Percentiles rank a stretch among this genome's conserved stretches.
These are phyloP conservation scores for Rhagonycha fulva DNA, from an alignment of 2,888 invertebrate species.

Conservation along the genomic window DNA sequence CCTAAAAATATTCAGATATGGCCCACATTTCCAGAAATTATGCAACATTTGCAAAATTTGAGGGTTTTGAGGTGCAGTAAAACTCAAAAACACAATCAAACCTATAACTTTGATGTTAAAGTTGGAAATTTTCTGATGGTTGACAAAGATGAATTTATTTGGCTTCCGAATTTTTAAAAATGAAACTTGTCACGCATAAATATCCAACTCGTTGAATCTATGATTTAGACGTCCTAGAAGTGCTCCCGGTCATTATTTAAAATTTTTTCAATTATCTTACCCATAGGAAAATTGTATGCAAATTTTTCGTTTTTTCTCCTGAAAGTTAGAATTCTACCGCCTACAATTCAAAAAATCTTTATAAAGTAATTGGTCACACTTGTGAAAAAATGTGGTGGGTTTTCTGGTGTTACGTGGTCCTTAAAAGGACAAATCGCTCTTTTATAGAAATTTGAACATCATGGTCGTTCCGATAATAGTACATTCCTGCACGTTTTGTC, in stretches of 20 bases:
- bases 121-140: neutral
- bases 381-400: neutral
- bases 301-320: neutral
- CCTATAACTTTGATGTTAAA: neutral
- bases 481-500: slow-evolving; percentile 17
- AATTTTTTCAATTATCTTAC: neutral
- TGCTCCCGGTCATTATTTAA: neutral
- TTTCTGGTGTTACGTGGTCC: slow-evolving; percentile 6
- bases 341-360: neutral
- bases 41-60: no score
- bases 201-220: neutral
- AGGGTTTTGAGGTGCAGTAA: no score
- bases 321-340: neutral
- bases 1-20: no score
- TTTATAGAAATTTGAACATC: slow-evolving; percentile 4
- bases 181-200: neutral
- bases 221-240: neutral
- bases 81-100: no score
- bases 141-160: neutral
- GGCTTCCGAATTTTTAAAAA: neutral
- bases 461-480: slow-evolving; percentile 5
- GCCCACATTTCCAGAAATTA: no score
- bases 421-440: slow-evolving; percentile 14
- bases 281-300: neutral
- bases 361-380: slow-evolving; percentile 2